These are phyloP conservation scores for Aphidius ervi DNA, from an alignment of 1,140 invertebrate genomes.

Conservation along the genomic window DNA sequence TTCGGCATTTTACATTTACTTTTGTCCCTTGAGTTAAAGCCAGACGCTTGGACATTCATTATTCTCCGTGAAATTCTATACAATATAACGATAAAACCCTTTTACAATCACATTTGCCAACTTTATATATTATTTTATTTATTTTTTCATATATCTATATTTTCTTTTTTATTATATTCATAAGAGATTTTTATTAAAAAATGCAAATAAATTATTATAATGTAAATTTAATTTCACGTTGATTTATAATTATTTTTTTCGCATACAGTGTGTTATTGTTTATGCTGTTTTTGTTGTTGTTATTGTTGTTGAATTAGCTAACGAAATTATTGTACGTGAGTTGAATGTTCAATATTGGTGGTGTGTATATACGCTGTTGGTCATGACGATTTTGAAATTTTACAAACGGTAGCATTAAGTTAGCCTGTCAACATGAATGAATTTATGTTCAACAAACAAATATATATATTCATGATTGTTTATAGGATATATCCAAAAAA, in stretches of 20 bases:
- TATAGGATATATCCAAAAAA: slow-evolving; percentile 20
- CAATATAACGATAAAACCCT: neutral
- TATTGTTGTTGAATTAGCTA: too few relatives aligned
- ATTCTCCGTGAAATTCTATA: neutral
- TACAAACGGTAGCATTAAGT: slow-evolving; percentile 19
- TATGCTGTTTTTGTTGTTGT: too few relatives aligned
- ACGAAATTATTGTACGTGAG: too few relatives aligned
- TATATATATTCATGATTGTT: slow-evolving; percentile 39
- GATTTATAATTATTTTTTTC: too few relatives aligned
- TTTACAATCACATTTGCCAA: slow-evolving; percentile 1
- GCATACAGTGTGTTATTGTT: too few relatives aligned
- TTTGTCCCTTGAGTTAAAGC: slow-evolving; percentile 11
- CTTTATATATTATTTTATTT: neutral
- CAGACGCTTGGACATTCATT: slow-evolving; percentile 17
- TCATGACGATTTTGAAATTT: neutral
- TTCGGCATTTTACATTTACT: slow-evolving; percentile 4
- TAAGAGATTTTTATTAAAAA: too few relatives aligned
- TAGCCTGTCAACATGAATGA: slow-evolving; percentile 28
- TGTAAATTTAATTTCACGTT: too few relatives aligned
- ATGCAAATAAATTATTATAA: too few relatives aligned
- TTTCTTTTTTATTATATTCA: too few relatives aligned
- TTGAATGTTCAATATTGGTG: too few relatives aligned
- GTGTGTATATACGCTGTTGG: too few relatives aligned
- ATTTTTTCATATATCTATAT: too few relatives aligned
- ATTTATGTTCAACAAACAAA: slow-evolving; percentile 31